Base-by-base conservation (phyloP, 2,113 vertebrate genomes). In the Tachuris rubrigastra region DNA sequence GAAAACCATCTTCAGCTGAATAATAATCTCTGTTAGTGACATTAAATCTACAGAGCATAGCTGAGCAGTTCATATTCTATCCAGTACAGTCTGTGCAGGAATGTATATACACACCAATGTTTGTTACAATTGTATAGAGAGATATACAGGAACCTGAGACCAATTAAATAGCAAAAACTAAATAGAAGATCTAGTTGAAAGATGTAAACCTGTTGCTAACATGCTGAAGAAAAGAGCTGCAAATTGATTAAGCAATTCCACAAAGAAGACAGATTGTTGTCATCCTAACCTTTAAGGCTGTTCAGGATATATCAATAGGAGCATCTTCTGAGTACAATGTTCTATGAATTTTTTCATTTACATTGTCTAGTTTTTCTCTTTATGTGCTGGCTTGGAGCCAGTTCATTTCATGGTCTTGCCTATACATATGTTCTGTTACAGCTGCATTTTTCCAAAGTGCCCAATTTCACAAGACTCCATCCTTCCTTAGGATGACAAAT, bases 401-500 rank as follows among this genome's bases (percentile, higher is more conserved):
- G 92, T 96, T 96, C 90, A 95, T 96, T 97, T 97, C 95, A 96
- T 96, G 90, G 85, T 88, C 90, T 92, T 97, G 86, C 68, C 69
- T 95, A 88, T 97, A 96, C 76, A 82, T 96, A 93, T 94, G 93
- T 92, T 97, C 81, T 97, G 94, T 95, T 96, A 93, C 85, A 83
- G 78, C 66, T 88, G 97, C 95, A 92, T 96, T 97, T 97, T 97
- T 96, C 93, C 90, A 65, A 94, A 96, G 88, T 93, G 94, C 88
- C 89, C 90, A 96, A 88, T 97, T 96, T 96, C 85, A 72, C 87
- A 95, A 93, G 77, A 66, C 66, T 96, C 87, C 81, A 94, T 82
- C 72, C 80, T 92, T 91, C 91, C 89, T 94, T 90, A 87, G 88
- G 87, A 96, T 96, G 94, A 97, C 85, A 96, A 96, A 97, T 92